Conservation (phyloP, 2,113 vertebrate species). For the Embiotoca jacksoni region DNA sequence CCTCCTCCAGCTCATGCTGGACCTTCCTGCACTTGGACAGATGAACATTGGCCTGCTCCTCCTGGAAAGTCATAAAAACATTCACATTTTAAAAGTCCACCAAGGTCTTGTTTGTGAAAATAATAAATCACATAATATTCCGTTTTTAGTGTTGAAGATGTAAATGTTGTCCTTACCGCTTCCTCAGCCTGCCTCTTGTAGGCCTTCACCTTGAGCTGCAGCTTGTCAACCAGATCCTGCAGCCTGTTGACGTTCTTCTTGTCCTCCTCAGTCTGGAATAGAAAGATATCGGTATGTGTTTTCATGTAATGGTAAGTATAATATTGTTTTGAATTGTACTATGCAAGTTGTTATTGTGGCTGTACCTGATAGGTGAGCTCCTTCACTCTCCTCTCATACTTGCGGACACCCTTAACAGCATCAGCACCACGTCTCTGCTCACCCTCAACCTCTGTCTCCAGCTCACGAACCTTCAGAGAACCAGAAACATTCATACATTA, state of each 20-base stretch:
- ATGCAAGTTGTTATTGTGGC: neutral
- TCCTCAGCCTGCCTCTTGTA: conserved; percentile 96
- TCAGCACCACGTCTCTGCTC: conserved; percentile 76
- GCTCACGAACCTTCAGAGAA: conserved; percentile 66
- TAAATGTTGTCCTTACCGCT: conserved; percentile 70
- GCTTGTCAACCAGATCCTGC: conserved; percentile 83
- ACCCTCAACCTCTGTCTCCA: conserved; percentile 67
- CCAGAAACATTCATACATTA: neutral
- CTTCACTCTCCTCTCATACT: conserved; percentile 80
- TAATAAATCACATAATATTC: too few relatives aligned
- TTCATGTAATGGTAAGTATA: too few relatives aligned
- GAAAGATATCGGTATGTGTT: too few relatives aligned
- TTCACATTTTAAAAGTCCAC: too few relatives aligned
- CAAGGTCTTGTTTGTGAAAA: too few relatives aligned
- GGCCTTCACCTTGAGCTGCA: conserved; percentile 93
- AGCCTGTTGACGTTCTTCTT: conserved; percentile 74
- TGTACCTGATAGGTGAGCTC: conserved; percentile 77
- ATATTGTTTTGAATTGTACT: neutral
- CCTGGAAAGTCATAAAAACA: too few relatives aligned
- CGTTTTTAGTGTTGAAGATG: too few relatives aligned
- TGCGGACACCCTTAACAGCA: conserved; percentile 76
- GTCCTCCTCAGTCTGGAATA: conserved; percentile 72
- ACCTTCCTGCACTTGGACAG: conserved; percentile 84
- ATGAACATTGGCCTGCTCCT: conserved; percentile 75
- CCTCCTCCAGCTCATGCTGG: conserved; percentile 88